Percentiles rank a stretch among this genome's conserved stretches.
phyloP scores from a whole-genome alignment of 1,140 invertebrate genomes.

The Meloidogyne hapla region DNA sequence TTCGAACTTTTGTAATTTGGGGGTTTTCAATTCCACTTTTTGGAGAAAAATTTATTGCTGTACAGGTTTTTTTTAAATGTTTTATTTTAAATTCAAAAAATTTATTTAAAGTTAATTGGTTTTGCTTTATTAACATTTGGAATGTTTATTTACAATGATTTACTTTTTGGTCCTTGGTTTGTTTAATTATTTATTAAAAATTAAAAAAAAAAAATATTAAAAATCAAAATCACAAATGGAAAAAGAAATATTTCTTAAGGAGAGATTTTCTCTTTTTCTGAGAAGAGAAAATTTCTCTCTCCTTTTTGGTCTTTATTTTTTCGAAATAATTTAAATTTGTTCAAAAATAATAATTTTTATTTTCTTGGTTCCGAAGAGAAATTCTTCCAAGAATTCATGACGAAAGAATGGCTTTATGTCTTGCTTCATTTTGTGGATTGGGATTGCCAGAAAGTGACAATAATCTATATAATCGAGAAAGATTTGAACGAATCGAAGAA shows the following conservation, averaged over 20 bases:
- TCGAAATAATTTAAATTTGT: too few species aligned
- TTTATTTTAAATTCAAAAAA: conserved; percentile 12
- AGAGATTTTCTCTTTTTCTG: too few species aligned
- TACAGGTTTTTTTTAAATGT: conserved; percentile 37
- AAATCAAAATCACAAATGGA: too few species aligned
- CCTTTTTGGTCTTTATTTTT: too few species aligned
- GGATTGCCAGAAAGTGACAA: conserved; percentile 34
- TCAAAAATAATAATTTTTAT: too few species aligned
- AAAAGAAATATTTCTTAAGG: too few species aligned
- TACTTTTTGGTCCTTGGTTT: conserved; percentile 47
- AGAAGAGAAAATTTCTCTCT: too few species aligned
- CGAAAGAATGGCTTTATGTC: conserved; percentile 44
- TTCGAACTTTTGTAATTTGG: conserved; percentile 87
- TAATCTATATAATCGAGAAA: conserved; percentile 3
- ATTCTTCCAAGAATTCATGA: conserved; percentile 30
- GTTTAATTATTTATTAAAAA: too few species aligned
- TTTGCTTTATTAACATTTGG: conserved; percentile 50
- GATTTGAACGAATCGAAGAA: conserved; percentile 9
- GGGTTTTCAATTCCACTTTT: conserved; percentile 73
- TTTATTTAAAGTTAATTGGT: conserved; percentile 43
- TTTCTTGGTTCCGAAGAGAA: conserved; percentile 39
- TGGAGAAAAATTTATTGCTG: conserved; percentile 78
- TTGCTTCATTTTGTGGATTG: conserved; percentile 47
- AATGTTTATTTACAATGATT: conserved; percentile 54
- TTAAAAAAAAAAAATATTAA: too few species aligned